Conservation (phyloP, 2,113 vertebrate genomes). For the Lampris megalopsis region DNA sequence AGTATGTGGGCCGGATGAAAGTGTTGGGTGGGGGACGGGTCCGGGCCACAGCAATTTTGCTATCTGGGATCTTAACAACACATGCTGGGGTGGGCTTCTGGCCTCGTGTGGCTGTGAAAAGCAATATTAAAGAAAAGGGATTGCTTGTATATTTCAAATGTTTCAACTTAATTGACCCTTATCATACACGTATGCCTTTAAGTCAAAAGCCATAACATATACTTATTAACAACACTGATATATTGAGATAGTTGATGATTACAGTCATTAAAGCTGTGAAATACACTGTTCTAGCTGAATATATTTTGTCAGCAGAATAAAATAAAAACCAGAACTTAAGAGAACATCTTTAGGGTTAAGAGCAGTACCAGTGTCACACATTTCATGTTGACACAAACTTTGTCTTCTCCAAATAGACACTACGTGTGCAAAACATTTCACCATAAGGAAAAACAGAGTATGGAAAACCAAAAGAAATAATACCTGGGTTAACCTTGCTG, state of each 20-base stretch:
- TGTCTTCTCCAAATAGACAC: background rate
- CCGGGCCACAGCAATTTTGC: too few relatives aligned
- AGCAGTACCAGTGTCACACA: background rate
- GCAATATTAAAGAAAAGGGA: too few relatives aligned
- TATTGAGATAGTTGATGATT: constrained; percentile 3
- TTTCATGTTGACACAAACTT: constrained; percentile 4
- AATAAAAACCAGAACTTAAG: background rate
- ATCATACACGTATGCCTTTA: constrained; percentile 2
- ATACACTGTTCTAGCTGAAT: constrained; percentile 18
- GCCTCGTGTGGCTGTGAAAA: too few relatives aligned
- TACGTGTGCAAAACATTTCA: background rate
- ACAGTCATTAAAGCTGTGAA: background rate
- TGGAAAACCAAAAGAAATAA: background rate
- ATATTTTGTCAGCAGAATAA: background rate
- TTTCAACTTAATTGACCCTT: constrained; percentile 29
- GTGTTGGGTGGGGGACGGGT: too few relatives aligned
- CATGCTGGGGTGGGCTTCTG: too few relatives aligned
- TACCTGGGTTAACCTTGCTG: background rate
- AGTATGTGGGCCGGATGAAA: too few relatives aligned
- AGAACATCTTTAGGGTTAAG: too few relatives aligned
- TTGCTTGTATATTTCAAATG: background rate
- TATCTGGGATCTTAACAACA: too few relatives aligned
- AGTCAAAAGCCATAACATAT: constrained; percentile 4
- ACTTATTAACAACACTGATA: background rate
- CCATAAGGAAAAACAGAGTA: background rate